Conservation (phyloP, 2,888 invertebrate genomes). For the Agapetus fuscipes region DNA sequence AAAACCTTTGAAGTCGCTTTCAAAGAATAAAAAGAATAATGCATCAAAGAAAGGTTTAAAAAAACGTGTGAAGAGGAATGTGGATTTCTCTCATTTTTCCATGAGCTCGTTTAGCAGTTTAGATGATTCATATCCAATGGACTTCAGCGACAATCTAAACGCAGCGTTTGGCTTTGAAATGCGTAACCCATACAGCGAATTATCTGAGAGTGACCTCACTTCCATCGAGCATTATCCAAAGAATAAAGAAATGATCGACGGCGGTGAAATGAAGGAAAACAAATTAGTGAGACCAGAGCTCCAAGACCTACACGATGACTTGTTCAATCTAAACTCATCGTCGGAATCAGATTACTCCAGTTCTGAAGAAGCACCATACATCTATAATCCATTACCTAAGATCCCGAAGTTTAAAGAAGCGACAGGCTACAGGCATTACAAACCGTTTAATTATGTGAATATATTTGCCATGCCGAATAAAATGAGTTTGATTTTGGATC, state of each 20-base stretch:
- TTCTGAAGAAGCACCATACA: neutral
- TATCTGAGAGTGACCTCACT: neutral
- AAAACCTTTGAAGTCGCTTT: neutral
- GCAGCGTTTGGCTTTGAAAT: too few species aligned
- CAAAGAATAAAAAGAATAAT: neutral
- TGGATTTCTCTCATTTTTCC: neutral
- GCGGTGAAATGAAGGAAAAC: too few species aligned
- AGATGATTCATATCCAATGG: neutral
- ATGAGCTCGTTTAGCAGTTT: neutral
- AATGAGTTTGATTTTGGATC: constrained; percentile 29
- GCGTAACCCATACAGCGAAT: constrained; percentile 1
- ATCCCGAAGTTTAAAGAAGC: constrained; percentile 11
- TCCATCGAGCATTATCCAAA: constrained; percentile 1
- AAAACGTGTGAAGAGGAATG: neutral
- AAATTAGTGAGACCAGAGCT: too few species aligned
- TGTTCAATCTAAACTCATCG: too few species aligned
- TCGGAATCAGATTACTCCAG: too few species aligned
- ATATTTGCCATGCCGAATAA: constrained; percentile 25
- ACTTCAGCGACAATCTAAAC: neutral
- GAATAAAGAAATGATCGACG: too few species aligned
- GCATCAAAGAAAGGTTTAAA: too few species aligned
- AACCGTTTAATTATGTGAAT: constrained; percentile 12
- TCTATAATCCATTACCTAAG: neutral
- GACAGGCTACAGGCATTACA: constrained; percentile 9
- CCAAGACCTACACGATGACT: too few species aligned